Base-by-base conservation (phyloP, 2,113 vertebrate species). In the Podilymbus podiceps region DNA sequence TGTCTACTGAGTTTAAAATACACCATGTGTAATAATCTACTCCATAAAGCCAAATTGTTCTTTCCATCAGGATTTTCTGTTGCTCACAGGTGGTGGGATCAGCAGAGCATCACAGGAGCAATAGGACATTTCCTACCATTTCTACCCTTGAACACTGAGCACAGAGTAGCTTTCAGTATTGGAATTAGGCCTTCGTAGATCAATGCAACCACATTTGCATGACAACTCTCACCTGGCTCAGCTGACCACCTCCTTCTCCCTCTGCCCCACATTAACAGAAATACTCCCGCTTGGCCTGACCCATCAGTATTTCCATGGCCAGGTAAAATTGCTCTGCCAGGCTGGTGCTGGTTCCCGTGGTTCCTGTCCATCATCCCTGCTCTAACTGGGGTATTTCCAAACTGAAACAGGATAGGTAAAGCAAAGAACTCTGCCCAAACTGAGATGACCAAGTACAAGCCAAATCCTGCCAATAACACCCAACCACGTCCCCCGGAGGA, bases 71-170 rank as follows among this genome's bases (percentile, higher is more conserved):
- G 7, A 49, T 49, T 88, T 77, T 9, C 35, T 66, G 7, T 73
- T 80, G 58, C n/a, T 84, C 0, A 0, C 3, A 4, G 21, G 22
- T 10, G 6, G 8, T 50, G n/a, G n/a, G 44, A 46, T 56, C 52
- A 63, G 11, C 30, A 33, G 28, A 85, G 13, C 50, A n/a, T 22
- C 35, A 71, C 33, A 4, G 24, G 8, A 67, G 27, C 13, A 58
- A 27, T 8, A 30, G 13, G 16, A 58, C 3, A 6, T 82, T 71
- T 31, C 62, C 47, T 50, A 38, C 23, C 13, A 7, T 74, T 82
- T 66, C 63, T 68, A 1, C 60, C 42, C 25, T 49, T 40, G 47
- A 83, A 58, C 2, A 1, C 21, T 60, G 20, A 53, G 56, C 33
- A 5, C 25, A 47, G 53, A 58, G 75, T 52, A 35, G 18, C 38